Conservation (phyloP, 2,113 vertebrate genomes). For the Ictalurus punctatus region DNA sequence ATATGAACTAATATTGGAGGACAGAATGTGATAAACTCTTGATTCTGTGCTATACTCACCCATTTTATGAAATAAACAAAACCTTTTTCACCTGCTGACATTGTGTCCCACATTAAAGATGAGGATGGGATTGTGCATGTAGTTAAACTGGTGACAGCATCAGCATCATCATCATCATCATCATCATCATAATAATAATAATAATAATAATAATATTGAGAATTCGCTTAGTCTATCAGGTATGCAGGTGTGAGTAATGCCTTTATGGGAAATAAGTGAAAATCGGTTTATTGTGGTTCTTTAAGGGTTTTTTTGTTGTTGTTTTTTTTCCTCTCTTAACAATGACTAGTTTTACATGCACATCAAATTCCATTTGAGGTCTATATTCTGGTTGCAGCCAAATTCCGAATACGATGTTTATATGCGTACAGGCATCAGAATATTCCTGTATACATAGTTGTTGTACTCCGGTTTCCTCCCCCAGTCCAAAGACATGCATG, state of each 20-base stretch:
- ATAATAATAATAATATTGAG: neutral
- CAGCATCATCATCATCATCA: neutral
- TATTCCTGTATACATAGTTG: too few species aligned
- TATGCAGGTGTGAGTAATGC: neutral
- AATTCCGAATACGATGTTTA: too few species aligned
- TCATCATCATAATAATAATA: neutral
- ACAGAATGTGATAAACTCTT: neutral
- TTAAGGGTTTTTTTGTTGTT: too few species aligned
- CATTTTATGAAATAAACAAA: neutral
- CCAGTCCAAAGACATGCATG: too few species aligned
- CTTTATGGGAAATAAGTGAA: neutral
- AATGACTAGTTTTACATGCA: too few species aligned
- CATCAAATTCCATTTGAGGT: too few species aligned
- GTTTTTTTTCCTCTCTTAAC: too few species aligned
- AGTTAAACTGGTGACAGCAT: neutral
- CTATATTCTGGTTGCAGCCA: too few species aligned
- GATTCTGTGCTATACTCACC: neutral
- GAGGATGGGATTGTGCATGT: neutral
- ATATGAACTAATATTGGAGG: neutral
- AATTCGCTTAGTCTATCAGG: neutral
- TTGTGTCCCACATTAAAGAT: constrained; percentile 22
- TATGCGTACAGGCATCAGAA: too few species aligned
- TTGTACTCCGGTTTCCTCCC: too few species aligned
- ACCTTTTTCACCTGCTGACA: constrained; percentile 29
- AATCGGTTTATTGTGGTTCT: neutral